Base-by-base conservation (phyloP, 92 coral and sea anemone genomes). In the Epizoanthus stellaris region DNA sequence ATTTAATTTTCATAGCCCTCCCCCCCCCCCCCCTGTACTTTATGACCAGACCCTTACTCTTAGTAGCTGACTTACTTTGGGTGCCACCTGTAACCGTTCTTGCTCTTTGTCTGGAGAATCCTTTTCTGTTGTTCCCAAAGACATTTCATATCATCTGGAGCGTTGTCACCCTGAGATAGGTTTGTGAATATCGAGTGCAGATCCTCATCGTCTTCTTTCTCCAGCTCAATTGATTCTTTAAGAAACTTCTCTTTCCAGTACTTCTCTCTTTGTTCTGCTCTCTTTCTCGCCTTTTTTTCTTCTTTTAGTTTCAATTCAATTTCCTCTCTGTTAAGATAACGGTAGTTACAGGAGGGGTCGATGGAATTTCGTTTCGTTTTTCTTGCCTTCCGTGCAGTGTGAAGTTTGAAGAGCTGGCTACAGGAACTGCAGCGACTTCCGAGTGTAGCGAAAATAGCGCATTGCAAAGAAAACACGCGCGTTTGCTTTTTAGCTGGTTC, bases 181-280 rank as follows among this genome's bases (percentile, higher is more conserved):
- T 13, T 21, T 17, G 65, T 76, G 49, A 43, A 85, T 64, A 64
- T 34, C 2, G 16, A 67, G 43, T 71, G 58, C 64, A 85, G 54
- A 73, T 85, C 88, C n/a, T 43, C 45, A 58, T 76, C 56, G 25
- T 85, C 84, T 4, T 58, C 30, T 23, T 53, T 8, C 12, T 54
- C 70, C 19, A 84, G 36, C 49, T 73, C 82, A 62, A 84, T 36
- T 4, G 81, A 14, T 58, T 54, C 67, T 47, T 19, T n/a, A 34
- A 12, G 19, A 67, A 82, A 66, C 56, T 72, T 72, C 25, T 72
- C 82, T 57, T 66, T 60, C 87, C 87, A 84, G 60, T 84, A 71
- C 21, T 38, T 63, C 36, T 73, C 87, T 14, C 82, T 30, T 38
- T 0, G 8, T 23, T 54, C 20, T 19, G 70, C 3, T 23, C 76